phyloP scores from a whole-genome alignment of 2,888 invertebrate genomes.

The Gasteruption jaculator region DNA sequence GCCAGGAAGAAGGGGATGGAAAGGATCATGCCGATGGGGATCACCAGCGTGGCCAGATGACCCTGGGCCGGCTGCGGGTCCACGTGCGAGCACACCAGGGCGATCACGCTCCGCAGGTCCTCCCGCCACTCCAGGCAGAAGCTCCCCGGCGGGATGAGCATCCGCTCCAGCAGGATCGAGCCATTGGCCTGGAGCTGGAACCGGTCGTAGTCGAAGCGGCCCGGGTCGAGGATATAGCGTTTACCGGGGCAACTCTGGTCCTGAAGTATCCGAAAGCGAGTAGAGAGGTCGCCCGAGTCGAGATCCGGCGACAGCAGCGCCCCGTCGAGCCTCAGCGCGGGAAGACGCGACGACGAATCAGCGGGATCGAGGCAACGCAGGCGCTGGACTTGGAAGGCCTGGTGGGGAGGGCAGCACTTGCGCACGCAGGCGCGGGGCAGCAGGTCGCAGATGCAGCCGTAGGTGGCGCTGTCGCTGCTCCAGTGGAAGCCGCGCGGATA shows the following conservation, averaged over 20 bases:
- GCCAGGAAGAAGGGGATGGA: conserved; percentile 70
- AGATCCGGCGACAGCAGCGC: conserved; percentile 11
- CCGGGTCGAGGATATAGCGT: conserved; percentile 29
- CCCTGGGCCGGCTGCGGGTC: background rate
- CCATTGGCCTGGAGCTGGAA: conserved; percentile 36
- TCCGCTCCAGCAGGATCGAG: conserved; percentile 17
- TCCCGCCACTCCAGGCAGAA: conserved; percentile 40
- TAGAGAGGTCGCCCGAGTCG: conserved; percentile 17
- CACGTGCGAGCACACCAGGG: conserved; percentile 27
- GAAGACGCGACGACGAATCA: conserved; percentile 15
- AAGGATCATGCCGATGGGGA: conserved; percentile 60
- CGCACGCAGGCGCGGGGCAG: conserved; percentile 31
- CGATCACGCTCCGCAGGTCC: conserved; percentile 23
- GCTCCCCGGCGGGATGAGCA: conserved; percentile 14
- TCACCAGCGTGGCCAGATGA: conserved; percentile 21
- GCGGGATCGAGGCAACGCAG: conserved; percentile 1
- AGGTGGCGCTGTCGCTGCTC: conserved; percentile 24
- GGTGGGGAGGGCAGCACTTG: conserved; percentile 40
- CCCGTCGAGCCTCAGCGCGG: conserved; percentile 14
- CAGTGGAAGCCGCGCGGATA: conserved; percentile 28
- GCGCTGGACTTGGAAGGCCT: conserved; percentile 18
- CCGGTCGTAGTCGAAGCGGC: conserved; percentile 26
- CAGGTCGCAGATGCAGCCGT: conserved; percentile 35
- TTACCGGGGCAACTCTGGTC: conserved; percentile 25
- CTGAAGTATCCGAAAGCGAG: conserved; percentile 29